A percentile compares a stretch with the other conserved stretches of the same genome.
phyloP scores from a whole-genome alignment of 2,113 vertebrate species.

The Sialia sialis region DNA sequence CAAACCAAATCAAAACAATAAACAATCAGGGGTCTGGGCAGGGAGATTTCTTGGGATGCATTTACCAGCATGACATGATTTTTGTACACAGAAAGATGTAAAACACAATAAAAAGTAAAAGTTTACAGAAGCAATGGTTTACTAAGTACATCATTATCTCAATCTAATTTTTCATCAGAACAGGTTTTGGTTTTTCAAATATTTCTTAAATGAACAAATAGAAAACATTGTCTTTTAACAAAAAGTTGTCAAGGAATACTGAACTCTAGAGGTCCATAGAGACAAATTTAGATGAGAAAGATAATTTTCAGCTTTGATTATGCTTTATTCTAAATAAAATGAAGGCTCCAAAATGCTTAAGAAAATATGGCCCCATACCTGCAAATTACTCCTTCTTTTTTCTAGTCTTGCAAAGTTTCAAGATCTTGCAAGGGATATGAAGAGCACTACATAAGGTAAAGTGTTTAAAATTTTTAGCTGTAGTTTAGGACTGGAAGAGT shows the following conservation, averaged over 20 bases:
- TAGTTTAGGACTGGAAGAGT: background rate
- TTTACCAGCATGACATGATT: background rate
- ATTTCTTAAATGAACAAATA: background rate
- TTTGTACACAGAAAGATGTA: background rate
- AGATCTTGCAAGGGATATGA: background rate
- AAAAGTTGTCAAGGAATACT: background rate
- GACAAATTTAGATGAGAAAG: background rate
- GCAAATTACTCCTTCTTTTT: background rate
- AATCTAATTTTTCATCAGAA: background rate
- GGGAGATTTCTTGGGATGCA: background rate
- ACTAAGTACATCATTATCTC: background rate
- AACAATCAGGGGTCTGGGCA: background rate
- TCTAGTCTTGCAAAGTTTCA: background rate
- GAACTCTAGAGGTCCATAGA: background rate
- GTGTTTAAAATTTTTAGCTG: background rate
- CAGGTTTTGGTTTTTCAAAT: background rate
- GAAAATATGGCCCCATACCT: background rate
- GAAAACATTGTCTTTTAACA: background rate
- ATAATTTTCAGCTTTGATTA: background rate
- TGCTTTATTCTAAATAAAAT: background rate
- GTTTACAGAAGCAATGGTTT: background rate
- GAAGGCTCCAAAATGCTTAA: background rate
- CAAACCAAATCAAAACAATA: background rate
- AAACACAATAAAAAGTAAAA: background rate
- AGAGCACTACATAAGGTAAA: background rate